phyloP scores from a whole-genome alignment of 2,888 invertebrate genomes.

The Stenchaetothrips biformis region DNA sequence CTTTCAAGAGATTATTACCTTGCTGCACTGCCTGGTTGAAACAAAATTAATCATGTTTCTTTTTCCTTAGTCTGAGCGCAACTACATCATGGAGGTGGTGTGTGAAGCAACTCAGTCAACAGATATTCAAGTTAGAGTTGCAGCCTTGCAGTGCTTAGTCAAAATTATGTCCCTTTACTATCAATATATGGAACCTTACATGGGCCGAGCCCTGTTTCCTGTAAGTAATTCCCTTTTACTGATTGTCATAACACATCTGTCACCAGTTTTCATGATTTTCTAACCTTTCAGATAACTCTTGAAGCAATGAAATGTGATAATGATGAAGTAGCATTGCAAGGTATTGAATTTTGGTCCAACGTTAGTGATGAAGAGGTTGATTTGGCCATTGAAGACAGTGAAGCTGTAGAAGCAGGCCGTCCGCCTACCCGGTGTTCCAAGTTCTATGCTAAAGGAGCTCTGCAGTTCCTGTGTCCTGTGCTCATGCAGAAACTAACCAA shows the following conservation, averaged over 20 bases:
- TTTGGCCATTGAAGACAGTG: slow-evolving; percentile 86
- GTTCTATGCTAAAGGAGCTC: slow-evolving; percentile 97
- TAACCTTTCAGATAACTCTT: slow-evolving; percentile 68
- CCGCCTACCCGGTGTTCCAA: slow-evolving; percentile 90
- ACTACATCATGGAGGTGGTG: slow-evolving; percentile 99
- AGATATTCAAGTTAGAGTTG: slow-evolving; percentile 89
- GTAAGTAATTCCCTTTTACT: slow-evolving; percentile 47
- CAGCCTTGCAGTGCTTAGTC: slow-evolving; percentile 95
- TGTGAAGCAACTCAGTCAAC: slow-evolving; percentile 96
- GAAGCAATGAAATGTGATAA: slow-evolving; percentile 97
- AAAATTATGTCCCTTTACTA: slow-evolving; percentile 98
- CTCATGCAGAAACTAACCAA: slow-evolving; percentile 90
- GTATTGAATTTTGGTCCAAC: slow-evolving; percentile 99
- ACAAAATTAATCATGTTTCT: slow-evolving; percentile 26
- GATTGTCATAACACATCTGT: neutral
- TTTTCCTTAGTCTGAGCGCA: slow-evolving; percentile 69
- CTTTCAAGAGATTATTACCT: neutral
- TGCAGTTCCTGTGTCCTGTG: slow-evolving; percentile 91
- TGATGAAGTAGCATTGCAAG: slow-evolving; percentile 94
- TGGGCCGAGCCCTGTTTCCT: slow-evolving; percentile 96
- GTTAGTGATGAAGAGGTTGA: slow-evolving; percentile 99
- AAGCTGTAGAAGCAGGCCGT: slow-evolving; percentile 88
- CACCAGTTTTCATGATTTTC: neutral
- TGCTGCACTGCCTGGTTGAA: neutral
- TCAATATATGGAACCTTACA: slow-evolving; percentile 98